These are phyloP conservation scores for Mactromeris polynyma DNA, from an alignment of 2,888 invertebrate genomes.

Conservation along the genomic window DNA sequence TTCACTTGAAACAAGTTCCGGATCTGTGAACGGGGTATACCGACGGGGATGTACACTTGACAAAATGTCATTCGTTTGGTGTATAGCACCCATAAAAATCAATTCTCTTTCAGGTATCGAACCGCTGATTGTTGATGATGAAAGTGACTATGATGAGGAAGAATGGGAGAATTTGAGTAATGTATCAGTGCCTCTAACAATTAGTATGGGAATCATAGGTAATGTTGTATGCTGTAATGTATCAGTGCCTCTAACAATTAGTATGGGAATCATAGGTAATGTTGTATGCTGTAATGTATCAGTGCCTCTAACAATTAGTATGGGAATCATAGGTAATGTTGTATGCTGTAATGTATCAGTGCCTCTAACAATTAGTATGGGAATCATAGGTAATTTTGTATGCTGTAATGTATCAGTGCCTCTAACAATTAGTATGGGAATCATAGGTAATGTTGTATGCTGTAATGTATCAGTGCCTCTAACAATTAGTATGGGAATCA, in stretches of 20 bases:
- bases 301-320: constrained; percentile 86
- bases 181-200: constrained; percentile 86
- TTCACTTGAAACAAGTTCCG: no score
- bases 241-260: constrained; percentile 86
- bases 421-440: constrained; percentile 85
- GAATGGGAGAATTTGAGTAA: constrained; percentile 86
- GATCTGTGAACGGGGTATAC: no score
- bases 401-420: constrained; percentile 85
- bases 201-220: constrained; percentile 82
- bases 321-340: constrained; percentile 71
- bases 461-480: constrained; percentile 86
- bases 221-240: constrained; percentile 76
- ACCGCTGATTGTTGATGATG: constrained; percentile 77
- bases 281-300: constrained; percentile 80
- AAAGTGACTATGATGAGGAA: constrained; percentile 84
- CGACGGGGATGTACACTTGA: no score
- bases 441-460: constrained; percentile 39
- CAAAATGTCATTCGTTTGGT: no score
- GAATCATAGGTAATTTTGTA: constrained; percentile 57
- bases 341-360: constrained; percentile 83
- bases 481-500: constrained; percentile 83
- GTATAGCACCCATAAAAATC: background rate
- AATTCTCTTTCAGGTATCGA: constrained; percentile 57
- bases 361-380: constrained; percentile 86
- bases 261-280: constrained; percentile 78